Conservation (phyloP, 2,797 vertebrate genomes). For the Poeciliopsis infans region DNA sequence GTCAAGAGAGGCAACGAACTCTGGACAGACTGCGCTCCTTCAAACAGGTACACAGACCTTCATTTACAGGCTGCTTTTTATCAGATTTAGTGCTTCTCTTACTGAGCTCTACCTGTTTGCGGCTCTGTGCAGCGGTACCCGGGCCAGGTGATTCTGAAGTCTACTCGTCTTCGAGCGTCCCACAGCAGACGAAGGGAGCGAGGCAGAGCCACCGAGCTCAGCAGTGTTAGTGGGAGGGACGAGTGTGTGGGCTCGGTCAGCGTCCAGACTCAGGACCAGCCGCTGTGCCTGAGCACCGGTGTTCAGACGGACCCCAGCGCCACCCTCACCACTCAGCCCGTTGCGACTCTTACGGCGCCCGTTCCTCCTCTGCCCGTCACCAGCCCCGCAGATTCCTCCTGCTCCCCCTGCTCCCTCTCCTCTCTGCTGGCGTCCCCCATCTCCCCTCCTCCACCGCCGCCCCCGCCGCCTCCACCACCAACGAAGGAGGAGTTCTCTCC, state of each 20-base stretch:
- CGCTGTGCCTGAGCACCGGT: slow-evolving; percentile 79
- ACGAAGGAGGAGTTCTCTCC: slow-evolving; percentile 76
- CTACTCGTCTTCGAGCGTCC: slow-evolving; percentile 85
- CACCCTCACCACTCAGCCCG: slow-evolving; percentile 76
- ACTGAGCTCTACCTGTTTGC: neutral
- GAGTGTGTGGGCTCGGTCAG: slow-evolving; percentile 44
- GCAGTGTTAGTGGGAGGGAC: slow-evolving; percentile 61
- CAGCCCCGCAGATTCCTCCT: slow-evolving; percentile 70
- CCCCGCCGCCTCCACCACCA: slow-evolving; percentile 82
- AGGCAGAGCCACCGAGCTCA: slow-evolving; percentile 36
- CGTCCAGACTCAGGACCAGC: slow-evolving; percentile 65
- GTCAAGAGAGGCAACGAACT: slow-evolving; percentile 94
- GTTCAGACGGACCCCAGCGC: slow-evolving; percentile 81
- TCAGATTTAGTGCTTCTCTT: neutral
- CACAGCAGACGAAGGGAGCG: slow-evolving; percentile 78
- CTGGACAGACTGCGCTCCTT: slow-evolving; percentile 94
- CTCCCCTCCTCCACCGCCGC: slow-evolving; percentile 79
- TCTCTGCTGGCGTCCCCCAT: slow-evolving; percentile 72
- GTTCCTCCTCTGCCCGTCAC: slow-evolving; percentile 66
- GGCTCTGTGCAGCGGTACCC: slow-evolving; percentile 85
- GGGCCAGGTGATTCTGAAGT: slow-evolving; percentile 96
- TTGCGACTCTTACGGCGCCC: slow-evolving; percentile 60
- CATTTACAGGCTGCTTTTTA: neutral
- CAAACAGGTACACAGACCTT: slow-evolving; percentile 85
- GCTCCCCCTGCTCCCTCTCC: slow-evolving; percentile 78